Evolutionary conservation across 1,140 invertebrate species (phyloP).

Genomic region (Dendroctonus ponderosae): DNA sequence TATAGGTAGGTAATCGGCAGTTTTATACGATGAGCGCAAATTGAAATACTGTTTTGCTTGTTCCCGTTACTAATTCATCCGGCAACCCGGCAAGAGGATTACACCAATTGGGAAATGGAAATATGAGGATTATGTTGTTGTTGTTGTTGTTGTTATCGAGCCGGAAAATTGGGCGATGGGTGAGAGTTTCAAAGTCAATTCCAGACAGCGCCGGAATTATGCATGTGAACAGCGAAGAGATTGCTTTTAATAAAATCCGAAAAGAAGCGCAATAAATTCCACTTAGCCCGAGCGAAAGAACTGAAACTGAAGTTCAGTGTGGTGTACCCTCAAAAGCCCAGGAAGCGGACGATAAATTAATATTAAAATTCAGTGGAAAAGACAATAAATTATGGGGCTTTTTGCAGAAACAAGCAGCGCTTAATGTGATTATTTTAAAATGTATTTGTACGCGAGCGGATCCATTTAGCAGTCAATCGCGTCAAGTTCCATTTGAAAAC

Average conservation of each 20-base stretch:
- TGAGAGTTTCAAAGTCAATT: no score
- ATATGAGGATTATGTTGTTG: constrained; percentile 12
- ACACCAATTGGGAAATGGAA: constrained; percentile 16
- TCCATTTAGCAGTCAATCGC: no score
- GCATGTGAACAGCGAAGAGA: constrained; percentile 7
- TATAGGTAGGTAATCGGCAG: no score
- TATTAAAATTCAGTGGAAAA: constrained; percentile 6
- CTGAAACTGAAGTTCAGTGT: constrained; percentile 7
- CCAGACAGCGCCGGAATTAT: neutral
- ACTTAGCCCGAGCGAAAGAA: constrained; percentile 2
- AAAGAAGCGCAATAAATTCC: constrained; percentile 11
- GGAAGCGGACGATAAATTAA: constrained; percentile 10
- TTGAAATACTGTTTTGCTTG: constrained; percentile 15
- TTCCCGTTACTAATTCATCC: constrained; percentile 16
- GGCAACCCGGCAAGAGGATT: constrained; percentile 26
- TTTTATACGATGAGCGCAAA: no score
- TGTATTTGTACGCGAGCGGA: neutral
- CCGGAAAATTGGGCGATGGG: no score
- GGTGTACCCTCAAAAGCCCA: neutral
- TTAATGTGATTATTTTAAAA: constrained; percentile 1
- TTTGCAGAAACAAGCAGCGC: constrained; percentile 6
- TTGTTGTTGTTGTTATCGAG: no score
- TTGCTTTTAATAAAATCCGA: constrained; percentile 15
- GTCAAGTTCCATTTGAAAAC: no score
- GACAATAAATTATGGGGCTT: constrained; percentile 5